Conservation (phyloP, 2,888 invertebrate genomes). For the Drosophila ustulata region DNA sequence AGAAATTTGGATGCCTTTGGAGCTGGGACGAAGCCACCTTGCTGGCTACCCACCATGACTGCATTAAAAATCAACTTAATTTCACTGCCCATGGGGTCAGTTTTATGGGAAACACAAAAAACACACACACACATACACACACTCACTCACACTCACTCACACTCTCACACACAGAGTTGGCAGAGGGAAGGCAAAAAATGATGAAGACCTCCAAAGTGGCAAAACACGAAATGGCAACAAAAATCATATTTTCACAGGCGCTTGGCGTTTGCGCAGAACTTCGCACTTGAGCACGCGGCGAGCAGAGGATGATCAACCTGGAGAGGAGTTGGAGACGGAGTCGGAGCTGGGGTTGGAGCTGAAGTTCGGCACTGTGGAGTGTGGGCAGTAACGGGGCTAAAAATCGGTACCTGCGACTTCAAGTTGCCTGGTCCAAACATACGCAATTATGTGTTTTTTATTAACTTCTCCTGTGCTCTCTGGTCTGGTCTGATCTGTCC, state of each 20-base stretch:
- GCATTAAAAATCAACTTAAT: conserved; percentile 82
- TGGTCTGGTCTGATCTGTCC: conserved; percentile 13
- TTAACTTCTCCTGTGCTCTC: conserved; percentile 62
- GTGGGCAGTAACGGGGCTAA: conserved; percentile 55
- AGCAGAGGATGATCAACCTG: conserved; percentile 21
- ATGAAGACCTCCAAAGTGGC: conserved; percentile 82
- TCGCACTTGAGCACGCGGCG: conserved; percentile 75
- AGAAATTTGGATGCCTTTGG: conserved; percentile 25
- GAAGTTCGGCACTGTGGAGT: conserved; percentile 40
- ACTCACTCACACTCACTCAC: conserved; percentile 20
- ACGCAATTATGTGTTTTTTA: conserved; percentile 80
- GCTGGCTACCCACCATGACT: conserved; percentile 70
- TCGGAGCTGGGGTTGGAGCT: not conserved
- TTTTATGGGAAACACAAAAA: conserved; percentile 75
- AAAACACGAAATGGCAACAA: conserved; percentile 82
- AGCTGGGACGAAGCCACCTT: conserved; percentile 52
- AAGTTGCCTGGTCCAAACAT: conserved; percentile 63
- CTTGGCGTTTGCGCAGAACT: conserved; percentile 82
- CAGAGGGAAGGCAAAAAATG: conserved; percentile 39
- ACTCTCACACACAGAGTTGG: not conserved
- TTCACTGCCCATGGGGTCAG: conserved; percentile 82
- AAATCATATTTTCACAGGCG: conserved; percentile 82
- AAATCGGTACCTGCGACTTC: conserved; percentile 23
- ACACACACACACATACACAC: conserved; percentile 14
- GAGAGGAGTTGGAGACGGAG: not conserved